These are phyloP conservation scores for Tetragnatha versicolor DNA, from an alignment of 1,140 invertebrate genomes.

Conservation along the genomic window DNA sequence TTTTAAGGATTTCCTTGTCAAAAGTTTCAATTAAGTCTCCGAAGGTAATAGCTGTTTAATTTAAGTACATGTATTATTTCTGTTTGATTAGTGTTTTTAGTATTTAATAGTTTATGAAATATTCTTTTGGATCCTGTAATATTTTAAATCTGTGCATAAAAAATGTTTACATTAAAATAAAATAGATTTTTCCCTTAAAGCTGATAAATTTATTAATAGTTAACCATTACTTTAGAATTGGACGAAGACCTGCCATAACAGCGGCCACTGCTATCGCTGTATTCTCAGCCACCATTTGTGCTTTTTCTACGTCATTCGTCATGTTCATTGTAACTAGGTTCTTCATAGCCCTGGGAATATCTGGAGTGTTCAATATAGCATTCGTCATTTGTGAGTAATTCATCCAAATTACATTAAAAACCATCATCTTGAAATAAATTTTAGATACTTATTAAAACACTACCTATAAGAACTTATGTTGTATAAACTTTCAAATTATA, in stretches of 20 bases:
- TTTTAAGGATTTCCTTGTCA: no score
- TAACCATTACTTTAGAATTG: slow-evolving; percentile 11
- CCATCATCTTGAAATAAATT: no score
- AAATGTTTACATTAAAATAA: background rate
- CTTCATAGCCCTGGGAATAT: slow-evolving; percentile 38
- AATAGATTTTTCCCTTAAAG: background rate
- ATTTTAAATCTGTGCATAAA: background rate
- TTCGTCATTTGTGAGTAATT: slow-evolving; percentile 52
- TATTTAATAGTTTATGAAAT: background rate
- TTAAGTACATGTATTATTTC: no score
- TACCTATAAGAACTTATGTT: no score
- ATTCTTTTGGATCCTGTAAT: background rate
- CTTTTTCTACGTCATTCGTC: slow-evolving; percentile 38
- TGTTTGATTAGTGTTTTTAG: background rate
- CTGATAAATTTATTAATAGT: background rate
- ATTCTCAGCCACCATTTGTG: slow-evolving; percentile 23
- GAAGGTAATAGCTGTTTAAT: no score
- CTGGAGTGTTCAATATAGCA: slow-evolving; percentile 20
- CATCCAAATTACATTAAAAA: no score
- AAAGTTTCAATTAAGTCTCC: no score
- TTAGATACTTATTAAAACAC: no score
- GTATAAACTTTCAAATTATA: no score
- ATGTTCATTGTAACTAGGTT: slow-evolving; percentile 50
- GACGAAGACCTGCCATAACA: slow-evolving; percentile 25
- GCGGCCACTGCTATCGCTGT: background rate